Evolutionary conservation across 2,113 vertebrate species (phyloP).

Genomic region (Heterotilapia buettikoferi): DNA sequence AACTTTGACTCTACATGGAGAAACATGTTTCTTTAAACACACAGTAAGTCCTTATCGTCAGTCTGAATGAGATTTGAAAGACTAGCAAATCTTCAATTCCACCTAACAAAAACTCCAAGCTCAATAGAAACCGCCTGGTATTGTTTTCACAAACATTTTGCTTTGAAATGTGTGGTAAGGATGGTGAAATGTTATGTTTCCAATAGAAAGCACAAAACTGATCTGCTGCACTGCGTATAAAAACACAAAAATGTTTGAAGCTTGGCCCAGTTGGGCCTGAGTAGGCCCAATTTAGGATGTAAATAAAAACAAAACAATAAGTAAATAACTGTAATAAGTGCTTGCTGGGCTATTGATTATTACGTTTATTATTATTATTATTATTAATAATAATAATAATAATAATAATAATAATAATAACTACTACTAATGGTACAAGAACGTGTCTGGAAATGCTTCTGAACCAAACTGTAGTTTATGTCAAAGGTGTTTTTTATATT

Average conservation of each 20-base stretch:
- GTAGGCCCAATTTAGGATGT: background rate
- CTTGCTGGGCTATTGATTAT: background rate
- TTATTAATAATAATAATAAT: background rate
- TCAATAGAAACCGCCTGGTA: background rate
- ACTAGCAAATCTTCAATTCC: background rate
- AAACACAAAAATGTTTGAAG: background rate
- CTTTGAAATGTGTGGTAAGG: background rate
- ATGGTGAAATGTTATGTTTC: background rate
- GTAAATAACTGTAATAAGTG: background rate
- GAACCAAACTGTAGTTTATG: background rate
- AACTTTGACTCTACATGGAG: background rate
- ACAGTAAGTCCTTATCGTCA: background rate
- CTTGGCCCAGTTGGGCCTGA: background rate
- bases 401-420: background rate
- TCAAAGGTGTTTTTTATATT: background rate
- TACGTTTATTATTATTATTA: background rate
- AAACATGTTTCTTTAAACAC: background rate
- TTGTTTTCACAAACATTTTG: background rate
- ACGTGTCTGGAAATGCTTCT: background rate
- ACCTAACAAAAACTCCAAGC: background rate
- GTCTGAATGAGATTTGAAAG: background rate
- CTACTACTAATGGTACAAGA: background rate
- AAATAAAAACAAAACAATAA: background rate
- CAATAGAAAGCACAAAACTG: background rate
- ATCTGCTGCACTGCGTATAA: background rate